Evolutionary conservation across 2,888 invertebrate genomes (phyloP), one percentile per base, ranked within the genome.

Genomic region (Bombyx huttoni): DNA sequence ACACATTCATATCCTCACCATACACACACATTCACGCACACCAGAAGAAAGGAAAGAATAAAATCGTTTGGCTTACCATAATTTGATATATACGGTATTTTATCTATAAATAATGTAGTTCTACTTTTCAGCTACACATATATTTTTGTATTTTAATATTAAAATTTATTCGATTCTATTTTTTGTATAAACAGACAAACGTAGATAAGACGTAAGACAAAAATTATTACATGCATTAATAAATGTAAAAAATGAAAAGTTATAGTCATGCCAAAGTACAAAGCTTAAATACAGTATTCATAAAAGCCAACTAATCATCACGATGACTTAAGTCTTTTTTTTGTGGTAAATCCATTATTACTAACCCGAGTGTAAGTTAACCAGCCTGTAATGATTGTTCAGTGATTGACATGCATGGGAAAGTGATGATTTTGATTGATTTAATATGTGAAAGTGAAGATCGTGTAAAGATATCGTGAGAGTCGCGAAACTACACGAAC

Each of bases 371-470:
- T 12, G 2, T 40, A 10, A 40, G 9, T 40, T 40, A 3, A 33
- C 45, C 24, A 50, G 45, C 46, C 50, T n/a, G 46, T 33, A 10
- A 46, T 24, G 35, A 13, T n/a, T 7, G 40, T 12, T 13, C 13
- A 40, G 14, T 40, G 40, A 50, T 7, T 13, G 50, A 7, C 33
- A 50, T 12, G 24, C 13, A 13, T 49, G 13, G n/a, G 45, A 50
- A 50, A 33, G 50, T 50, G 24, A 46, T 40, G 33, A 24, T 49
- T 13, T 46, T 46, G 50, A 50, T 50, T 50, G 45, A 50, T 46
- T 46, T 46, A 46, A 14, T 46, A 46, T 33, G 46, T 50, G 50
- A 50, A 50, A 50, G 46, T 33, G n/a, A 50, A 45, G 8, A 45
- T 49, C 46, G 50, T 50, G 45, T 40, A 40, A 40, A 40, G 40